Base-by-base conservation (phyloP, 2,888 invertebrate species). In the Gari tellinella region DNA sequence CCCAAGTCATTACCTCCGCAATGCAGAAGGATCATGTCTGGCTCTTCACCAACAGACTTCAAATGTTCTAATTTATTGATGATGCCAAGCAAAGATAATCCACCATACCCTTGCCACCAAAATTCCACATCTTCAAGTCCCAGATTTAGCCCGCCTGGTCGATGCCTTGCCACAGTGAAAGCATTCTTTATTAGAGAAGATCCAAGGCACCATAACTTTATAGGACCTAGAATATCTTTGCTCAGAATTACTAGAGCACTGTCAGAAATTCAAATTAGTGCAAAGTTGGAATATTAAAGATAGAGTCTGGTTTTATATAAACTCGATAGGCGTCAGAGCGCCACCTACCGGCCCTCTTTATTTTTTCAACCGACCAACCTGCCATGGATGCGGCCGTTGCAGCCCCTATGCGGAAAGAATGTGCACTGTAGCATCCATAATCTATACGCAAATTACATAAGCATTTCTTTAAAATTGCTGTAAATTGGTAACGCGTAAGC, bases 341-440 rank as follows among this genome's bases (percentile, higher is more conserved):
- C 60, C 51, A 60, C 38, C 60, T 48, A 19, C 60, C 60, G 23
- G 21, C 31, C 0, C 14, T 12, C 17, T 60, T 49, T 3, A 49
- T 60, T 4, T 8, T 17, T 38, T 49, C 49, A 23, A 23, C 51
- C 1, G 60, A 38, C 19, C n/a, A 23, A 38, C 60, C 60, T 10
- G n/a, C n/a, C 8, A 21, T 15, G 8, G 21, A n/a, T 1, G 49
- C 60, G 1, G 17, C 25, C 19, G 61, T 61, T 10, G 61, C 61
- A 21, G 43, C 61, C 10, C 61, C 41, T 17, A 61, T 61, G 3
- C 61, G 15, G n/a, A 52, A 61, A 31, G 40, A 40, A 38, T 61
- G 51, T 5, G 26, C 10, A 17, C 40, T 60, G 25, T 52, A 61
- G 10, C 3, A 25, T 5, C 41, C 17, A 49, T 15, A 40, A 17